phyloP scores from a whole-genome alignment of 2,888 invertebrate genomes.

The Neoitamus cyanurus region DNA sequence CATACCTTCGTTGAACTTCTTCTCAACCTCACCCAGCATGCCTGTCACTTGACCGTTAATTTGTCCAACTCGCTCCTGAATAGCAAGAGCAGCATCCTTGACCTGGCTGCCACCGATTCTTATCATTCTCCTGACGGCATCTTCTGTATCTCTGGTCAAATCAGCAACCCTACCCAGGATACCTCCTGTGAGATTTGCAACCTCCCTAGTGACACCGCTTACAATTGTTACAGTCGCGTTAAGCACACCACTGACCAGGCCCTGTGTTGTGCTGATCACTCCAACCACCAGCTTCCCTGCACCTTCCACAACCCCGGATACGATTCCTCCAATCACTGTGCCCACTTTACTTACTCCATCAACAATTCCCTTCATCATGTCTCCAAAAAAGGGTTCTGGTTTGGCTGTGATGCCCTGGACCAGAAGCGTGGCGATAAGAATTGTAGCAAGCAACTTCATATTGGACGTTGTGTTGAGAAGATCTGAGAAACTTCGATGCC shows the following conservation, averaged over 20 bases:
- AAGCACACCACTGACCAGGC: neutral
- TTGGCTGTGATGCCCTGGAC: neutral
- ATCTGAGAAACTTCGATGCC: neutral
- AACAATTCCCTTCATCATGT: neutral
- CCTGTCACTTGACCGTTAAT: neutral
- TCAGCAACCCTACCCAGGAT: neutral
- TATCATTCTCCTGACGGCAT: neutral
- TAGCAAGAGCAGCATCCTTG: neutral
- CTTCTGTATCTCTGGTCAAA: neutral
- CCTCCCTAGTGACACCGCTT: neutral
- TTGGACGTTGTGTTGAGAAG: neutral
- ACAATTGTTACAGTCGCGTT: conserved; percentile 2
- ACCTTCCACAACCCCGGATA: neutral
- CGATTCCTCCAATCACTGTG: neutral
- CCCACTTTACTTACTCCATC: conserved; percentile 1
- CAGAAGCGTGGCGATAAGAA: neutral
- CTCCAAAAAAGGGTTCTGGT: neutral
- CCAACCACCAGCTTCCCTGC: neutral
- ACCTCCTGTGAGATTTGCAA: neutral
- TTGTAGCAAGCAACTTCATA: neutral
- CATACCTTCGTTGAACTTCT: conserved; percentile 6
- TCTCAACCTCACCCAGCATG: neutral
- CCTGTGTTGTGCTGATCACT: neutral
- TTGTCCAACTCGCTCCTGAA: neutral
- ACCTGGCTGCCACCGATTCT: neutral